phyloP scores from a whole-genome alignment of 2,113 vertebrate genomes.

The Pandion haliaetus region DNA sequence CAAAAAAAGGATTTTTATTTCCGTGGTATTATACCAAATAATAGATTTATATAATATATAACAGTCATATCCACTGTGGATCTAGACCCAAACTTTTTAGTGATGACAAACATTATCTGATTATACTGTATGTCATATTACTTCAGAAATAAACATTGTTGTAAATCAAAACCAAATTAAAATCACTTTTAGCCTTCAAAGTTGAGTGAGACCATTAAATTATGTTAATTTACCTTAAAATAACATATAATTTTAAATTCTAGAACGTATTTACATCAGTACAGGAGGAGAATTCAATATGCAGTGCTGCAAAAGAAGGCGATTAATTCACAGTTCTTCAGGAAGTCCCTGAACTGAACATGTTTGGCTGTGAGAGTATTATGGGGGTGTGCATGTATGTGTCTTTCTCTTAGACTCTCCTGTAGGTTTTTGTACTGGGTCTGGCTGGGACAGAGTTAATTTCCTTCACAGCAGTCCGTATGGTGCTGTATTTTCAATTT shows the following conservation, averaged over 20 bases:
- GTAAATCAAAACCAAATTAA: not conserved
- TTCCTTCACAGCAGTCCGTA: not conserved
- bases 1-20: not conserved
- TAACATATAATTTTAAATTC: not conserved
- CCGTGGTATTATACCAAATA: not conserved
- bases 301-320: not conserved
- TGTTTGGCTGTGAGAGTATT: not conserved
- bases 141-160: not conserved
- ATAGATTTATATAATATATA: not conserved
- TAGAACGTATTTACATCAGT: not conserved
- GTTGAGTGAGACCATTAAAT: not conserved
- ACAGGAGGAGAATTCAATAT: not conserved
- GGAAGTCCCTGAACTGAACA: not conserved
- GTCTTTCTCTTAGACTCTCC: not conserved
- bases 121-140: not conserved
- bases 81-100: not conserved
- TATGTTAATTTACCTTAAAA: not conserved
- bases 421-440: not conserved
- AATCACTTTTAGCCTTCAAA: not conserved
- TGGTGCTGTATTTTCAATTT: not conserved
- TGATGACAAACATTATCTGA: not conserved
- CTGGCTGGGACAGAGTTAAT: not conserved
- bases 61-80: not conserved
- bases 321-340: not conserved
- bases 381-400: accelerated